These are phyloP conservation scores for Hylia prasina DNA, from an alignment of 2,113 vertebrate species.

Conservation along the genomic window DNA sequence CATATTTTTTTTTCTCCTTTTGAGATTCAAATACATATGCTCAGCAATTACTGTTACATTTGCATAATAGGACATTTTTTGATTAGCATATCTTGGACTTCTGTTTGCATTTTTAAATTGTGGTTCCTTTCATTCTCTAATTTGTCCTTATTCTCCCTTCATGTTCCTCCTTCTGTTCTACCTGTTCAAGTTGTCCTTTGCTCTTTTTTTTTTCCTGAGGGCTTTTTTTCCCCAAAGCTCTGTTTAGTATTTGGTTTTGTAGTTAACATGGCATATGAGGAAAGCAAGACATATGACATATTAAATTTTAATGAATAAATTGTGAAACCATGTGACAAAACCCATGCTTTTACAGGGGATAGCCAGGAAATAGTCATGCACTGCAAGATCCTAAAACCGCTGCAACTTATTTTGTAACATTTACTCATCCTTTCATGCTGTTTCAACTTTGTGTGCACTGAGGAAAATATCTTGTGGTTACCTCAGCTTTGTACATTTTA, in stretches of 20 bases:
- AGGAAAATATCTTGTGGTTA: not conserved
- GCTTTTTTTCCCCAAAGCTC: not conserved
- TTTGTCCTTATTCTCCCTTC: not conserved
- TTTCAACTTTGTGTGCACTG: not conserved
- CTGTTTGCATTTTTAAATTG: slow-evolving; percentile 25
- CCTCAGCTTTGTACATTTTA: not conserved
- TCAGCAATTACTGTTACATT: slow-evolving; percentile 57
- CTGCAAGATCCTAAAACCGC: not conserved
- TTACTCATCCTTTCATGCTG: not conserved
- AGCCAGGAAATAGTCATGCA: not conserved
- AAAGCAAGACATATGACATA: not conserved
- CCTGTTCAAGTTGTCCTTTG: not conserved
- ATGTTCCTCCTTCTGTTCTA: not conserved
- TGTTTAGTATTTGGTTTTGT: not conserved
- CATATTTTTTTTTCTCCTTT: slow-evolving; percentile 17
- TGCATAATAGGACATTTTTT: slow-evolving; percentile 47
- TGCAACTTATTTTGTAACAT: not conserved
- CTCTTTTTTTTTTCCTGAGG: not conserved
- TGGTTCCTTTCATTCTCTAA: slow-evolving; percentile 23
- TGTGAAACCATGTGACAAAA: not conserved
- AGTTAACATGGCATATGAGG: not conserved
- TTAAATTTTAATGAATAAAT: slow-evolving; percentile 27
- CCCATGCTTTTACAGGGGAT: not conserved
- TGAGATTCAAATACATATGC: slow-evolving; percentile 57
- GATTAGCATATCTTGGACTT: slow-evolving; percentile 59